These are phyloP conservation scores for Coelopa frigida DNA, from an alignment of 1,140 invertebrate genomes.

Conservation along the genomic window DNA sequence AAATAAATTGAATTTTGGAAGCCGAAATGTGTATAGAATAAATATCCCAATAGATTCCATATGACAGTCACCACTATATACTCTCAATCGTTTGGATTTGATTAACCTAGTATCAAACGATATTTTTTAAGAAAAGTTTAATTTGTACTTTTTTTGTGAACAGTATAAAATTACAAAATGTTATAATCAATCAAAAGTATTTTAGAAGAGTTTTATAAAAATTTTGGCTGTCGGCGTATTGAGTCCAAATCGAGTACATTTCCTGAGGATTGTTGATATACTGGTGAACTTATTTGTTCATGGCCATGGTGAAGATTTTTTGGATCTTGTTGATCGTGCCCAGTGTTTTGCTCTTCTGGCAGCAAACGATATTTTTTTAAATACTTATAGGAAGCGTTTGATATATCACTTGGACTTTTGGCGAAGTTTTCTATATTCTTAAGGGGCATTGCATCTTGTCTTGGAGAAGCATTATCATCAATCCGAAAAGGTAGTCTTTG, in stretches of 20 bases:
- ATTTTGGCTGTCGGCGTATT: conserved; percentile 8
- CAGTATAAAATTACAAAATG: not conserved
- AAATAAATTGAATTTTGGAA: too few species aligned
- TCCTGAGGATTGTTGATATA: not conserved
- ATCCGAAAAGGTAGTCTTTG: too few species aligned
- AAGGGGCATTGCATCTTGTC: conserved; percentile 19
- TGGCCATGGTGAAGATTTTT: not conserved
- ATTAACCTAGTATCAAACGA: too few species aligned
- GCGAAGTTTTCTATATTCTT: conserved; percentile 28
- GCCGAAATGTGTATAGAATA: too few species aligned
- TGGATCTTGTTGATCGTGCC: not conserved
- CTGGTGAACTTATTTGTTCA: not conserved
- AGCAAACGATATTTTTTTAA: conserved; percentile 36
- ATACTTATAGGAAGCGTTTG: conserved; percentile 40
- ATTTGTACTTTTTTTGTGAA: too few species aligned
- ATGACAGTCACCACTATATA: too few species aligned
- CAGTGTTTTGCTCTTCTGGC: conserved; percentile 34
- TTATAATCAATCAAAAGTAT: not conserved
- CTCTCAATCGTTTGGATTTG: too few species aligned
- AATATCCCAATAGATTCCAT: too few species aligned
- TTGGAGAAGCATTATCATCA: too few species aligned
- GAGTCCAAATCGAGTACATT: conserved; percentile 3
- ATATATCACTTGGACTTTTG: conserved; percentile 33
- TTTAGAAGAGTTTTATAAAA: conserved; percentile 1
- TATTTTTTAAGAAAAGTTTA: too few species aligned